Percentiles rank a stretch among this genome's conserved stretches.
These are phyloP conservation scores for Girardinus metallicus DNA, from an alignment of 2,797 vertebrate genomes.

Conservation along the genomic window DNA sequence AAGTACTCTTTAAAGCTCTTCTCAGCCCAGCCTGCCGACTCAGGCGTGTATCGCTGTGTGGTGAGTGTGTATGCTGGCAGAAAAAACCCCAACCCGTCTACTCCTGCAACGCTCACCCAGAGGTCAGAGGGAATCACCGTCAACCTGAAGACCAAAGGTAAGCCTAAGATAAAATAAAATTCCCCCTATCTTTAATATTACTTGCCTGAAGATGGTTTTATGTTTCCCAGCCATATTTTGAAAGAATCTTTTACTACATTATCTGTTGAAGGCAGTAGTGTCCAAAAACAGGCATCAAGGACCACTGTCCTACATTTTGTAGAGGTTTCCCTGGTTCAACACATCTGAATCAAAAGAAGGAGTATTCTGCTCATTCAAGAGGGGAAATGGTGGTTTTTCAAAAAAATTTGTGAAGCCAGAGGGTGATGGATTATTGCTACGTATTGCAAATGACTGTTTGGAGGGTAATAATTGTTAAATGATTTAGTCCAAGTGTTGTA, in stretches of 20 bases:
- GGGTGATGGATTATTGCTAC: background rate
- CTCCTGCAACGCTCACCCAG: constrained; percentile 78
- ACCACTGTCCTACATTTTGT: background rate
- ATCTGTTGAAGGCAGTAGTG: background rate
- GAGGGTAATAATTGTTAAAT: background rate
- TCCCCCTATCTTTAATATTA: background rate
- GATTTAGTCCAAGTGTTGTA: background rate
- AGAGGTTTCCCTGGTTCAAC: background rate
- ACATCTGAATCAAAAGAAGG: background rate
- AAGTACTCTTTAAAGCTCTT: constrained; percentile 80
- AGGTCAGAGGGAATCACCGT: constrained; percentile 80
- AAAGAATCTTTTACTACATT: background rate
- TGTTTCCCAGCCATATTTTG: background rate
- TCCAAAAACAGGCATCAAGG: background rate
- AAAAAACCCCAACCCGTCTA: constrained; percentile 59
- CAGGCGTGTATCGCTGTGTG: constrained; percentile 79
- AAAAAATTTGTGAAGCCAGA: background rate
- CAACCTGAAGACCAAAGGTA: constrained; percentile 83
- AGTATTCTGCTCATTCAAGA: background rate
- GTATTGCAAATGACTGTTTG: background rate
- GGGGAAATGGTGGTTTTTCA: background rate
- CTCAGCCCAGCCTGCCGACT: constrained; percentile 77
- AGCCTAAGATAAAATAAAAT: constrained; percentile 10
- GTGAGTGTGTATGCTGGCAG: constrained; percentile 81
- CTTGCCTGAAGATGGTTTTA: background rate